phyloP scores from a whole-genome alignment of 2,888 invertebrate species.

The Anodontia alba region DNA sequence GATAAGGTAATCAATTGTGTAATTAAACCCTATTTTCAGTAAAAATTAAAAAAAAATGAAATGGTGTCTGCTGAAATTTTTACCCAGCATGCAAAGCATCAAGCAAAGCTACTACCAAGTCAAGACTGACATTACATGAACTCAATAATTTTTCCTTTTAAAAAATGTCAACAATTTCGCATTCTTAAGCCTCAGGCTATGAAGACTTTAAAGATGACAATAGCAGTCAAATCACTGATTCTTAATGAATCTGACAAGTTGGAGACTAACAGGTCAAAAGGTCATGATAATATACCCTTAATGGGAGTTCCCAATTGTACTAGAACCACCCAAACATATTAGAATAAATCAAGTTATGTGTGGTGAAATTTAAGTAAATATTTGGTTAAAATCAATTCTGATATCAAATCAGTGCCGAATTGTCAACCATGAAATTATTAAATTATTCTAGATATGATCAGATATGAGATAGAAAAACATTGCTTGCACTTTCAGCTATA shows the following conservation, averaged over 20 bases:
- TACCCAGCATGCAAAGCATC: no score
- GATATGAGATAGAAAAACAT: background rate
- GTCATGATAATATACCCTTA: background rate
- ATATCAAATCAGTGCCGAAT: background rate
- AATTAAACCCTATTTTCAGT: no score
- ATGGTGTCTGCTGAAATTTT: no score
- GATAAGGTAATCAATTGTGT: no score
- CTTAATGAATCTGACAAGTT: background rate
- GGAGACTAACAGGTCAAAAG: background rate
- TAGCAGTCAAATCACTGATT: background rate
- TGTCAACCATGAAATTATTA: conserved; percentile 16
- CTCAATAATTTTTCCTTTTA: no score
- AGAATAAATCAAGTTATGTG: background rate
- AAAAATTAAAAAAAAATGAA: no score
- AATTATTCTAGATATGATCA: background rate
- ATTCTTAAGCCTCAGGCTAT: background rate
- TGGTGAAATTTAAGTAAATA: background rate
- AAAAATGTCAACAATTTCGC: background rate
- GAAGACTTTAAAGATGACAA: background rate
- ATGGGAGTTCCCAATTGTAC: background rate
- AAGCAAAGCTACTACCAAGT: no score
- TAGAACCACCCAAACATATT: background rate
- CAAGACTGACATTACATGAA: no score
- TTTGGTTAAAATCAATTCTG: background rate
- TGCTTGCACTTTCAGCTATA: no score